Conservation (phyloP, 1,140 invertebrate genomes). For the Eriocheir sinensis region DNA sequence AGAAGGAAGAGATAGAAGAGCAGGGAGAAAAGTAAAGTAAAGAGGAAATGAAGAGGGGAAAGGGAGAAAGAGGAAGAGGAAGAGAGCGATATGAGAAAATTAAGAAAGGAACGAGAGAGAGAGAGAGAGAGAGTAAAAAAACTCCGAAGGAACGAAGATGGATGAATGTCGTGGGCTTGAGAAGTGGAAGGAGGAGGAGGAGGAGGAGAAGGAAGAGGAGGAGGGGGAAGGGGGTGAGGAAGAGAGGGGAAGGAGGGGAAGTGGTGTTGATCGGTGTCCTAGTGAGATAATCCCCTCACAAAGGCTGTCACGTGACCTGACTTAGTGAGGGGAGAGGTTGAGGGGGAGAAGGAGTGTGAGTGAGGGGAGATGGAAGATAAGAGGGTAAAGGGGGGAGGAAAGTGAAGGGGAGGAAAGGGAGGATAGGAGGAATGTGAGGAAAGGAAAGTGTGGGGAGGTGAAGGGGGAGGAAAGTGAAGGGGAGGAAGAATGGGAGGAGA, state of each 20-base stretch:
- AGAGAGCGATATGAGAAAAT: neutral
- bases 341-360: neutral
- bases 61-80: neutral
- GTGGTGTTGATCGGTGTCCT: conserved; percentile 37
- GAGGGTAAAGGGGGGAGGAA: neutral
- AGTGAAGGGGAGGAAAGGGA: neutral
- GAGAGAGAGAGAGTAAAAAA: neutral
- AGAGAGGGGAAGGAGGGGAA: neutral
- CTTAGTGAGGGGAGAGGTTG: conserved; percentile 13
- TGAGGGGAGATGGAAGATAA: neutral
- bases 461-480: neutral
- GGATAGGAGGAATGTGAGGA: neutral
- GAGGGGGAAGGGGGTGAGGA: neutral
- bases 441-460: neutral
- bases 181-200: neutral
- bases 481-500: neutral
- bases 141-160: neutral
- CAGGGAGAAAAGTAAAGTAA: neutral
- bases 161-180: no score
- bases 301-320: conserved; percentile 54
- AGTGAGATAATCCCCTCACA: conserved; percentile 61
- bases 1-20: neutral
- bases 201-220: neutral
- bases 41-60: neutral
- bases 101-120: neutral